These are phyloP conservation scores for Anoplopoma fimbria DNA, from an alignment of 2,113 vertebrate species.

Conservation along the genomic window DNA sequence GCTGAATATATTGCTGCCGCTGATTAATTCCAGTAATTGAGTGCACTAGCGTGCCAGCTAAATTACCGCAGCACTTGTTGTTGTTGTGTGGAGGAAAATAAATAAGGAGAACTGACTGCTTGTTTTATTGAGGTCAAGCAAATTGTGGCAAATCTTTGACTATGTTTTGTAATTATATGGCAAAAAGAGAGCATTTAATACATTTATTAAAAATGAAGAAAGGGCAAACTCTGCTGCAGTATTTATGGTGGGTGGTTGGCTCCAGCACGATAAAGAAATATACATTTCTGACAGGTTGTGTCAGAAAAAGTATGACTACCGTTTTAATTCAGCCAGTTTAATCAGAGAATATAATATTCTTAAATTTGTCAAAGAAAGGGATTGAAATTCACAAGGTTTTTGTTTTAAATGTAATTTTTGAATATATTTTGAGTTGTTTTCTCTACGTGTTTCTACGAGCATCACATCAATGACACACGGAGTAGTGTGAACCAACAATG, in stretches of 20 bases:
- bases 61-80: slow-evolving; percentile 71
- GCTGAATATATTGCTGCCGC: slow-evolving; percentile 72
- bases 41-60: slow-evolving; percentile 69
- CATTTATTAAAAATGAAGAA: slow-evolving; percentile 51
- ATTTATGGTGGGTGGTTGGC: slow-evolving; percentile 15
- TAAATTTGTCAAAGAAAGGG: background rate
- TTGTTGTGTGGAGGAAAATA: slow-evolving; percentile 57
- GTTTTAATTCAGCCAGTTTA: slow-evolving; percentile 9
- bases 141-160: slow-evolving; percentile 64
- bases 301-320: background rate
- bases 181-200: slow-evolving; percentile 44
- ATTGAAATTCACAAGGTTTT: background rate
- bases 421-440: background rate
- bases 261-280: slow-evolving; percentile 8
- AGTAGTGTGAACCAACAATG: background rate
- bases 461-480: background rate
- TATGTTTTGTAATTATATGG: slow-evolving; percentile 66
- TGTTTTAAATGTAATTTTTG: background rate
- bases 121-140: slow-evolving; percentile 64
- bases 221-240: slow-evolving; percentile 8
- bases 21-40: slow-evolving; percentile 85
- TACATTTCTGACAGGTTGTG: background rate
- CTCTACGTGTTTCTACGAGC: background rate
- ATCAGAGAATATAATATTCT: slow-evolving; percentile 3
- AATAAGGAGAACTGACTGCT: slow-evolving; percentile 59